These are phyloP conservation scores for Drosophila repleta DNA, from an alignment of 1,140 invertebrate genomes.

Conservation along the genomic window DNA sequence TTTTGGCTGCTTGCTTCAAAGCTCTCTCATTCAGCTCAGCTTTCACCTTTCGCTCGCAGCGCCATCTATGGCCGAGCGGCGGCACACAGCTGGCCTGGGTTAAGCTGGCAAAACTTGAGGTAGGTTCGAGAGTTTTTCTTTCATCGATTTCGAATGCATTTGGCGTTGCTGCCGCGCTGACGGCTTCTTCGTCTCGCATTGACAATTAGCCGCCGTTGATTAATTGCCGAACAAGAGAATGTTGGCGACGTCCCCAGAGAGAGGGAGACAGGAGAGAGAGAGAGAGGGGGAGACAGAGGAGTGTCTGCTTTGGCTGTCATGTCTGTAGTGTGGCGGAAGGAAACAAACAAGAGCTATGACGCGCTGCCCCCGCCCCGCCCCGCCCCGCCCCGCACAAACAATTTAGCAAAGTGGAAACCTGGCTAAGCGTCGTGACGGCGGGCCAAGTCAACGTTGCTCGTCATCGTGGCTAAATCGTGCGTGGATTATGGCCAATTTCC, in stretches of 20 bases:
- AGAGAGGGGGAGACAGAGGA: neutral
- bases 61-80: slow-evolving; percentile 45
- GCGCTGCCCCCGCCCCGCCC: slow-evolving; percentile 14
- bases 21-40: slow-evolving; percentile 45
- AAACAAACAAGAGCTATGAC: slow-evolving; percentile 8
- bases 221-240: slow-evolving; percentile 62
- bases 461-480: slow-evolving; percentile 66
- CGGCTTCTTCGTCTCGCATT: slow-evolving; percentile 38
- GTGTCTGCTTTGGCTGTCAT: slow-evolving; percentile 43
- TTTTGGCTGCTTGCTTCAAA: neutral
- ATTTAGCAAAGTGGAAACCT: slow-evolving; percentile 68
- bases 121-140: slow-evolving; percentile 48
- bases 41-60: slow-evolving; percentile 14
- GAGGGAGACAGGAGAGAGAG: slow-evolving; percentile 6
- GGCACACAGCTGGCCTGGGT: slow-evolving; percentile 24
- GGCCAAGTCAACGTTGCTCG: slow-evolving; percentile 40
- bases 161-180: slow-evolving; percentile 29
- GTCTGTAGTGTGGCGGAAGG: slow-evolving; percentile 50
- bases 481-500: slow-evolving; percentile 79
- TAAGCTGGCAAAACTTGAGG: slow-evolving; percentile 58
- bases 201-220: slow-evolving; percentile 70
- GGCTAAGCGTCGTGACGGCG: slow-evolving; percentile 23
- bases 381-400: slow-evolving; percentile 50
- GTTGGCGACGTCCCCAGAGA: slow-evolving; percentile 60
- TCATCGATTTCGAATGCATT: slow-evolving; percentile 63